Conservation (phyloP, 1,140 invertebrate genomes). For the Hypsibius dujardini region DNA sequence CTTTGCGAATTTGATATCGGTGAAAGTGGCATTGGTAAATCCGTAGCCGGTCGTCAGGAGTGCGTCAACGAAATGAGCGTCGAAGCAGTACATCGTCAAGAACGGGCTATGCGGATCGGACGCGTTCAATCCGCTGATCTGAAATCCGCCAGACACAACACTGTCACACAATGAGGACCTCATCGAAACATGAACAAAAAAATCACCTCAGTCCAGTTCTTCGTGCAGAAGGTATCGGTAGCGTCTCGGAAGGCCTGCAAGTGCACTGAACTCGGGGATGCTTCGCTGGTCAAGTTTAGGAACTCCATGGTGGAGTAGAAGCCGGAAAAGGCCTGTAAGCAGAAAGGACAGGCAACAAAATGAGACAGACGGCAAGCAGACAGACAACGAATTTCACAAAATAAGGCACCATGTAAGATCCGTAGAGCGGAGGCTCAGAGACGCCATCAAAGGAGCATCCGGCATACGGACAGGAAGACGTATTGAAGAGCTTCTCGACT, state of each 20-base stretch:
- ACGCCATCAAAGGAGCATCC: constrained; percentile 4
- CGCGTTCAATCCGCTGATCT: neutral
- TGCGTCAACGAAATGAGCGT: constrained; percentile 5
- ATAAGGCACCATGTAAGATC: neutral
- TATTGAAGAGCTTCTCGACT: neutral
- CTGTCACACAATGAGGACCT: neutral
- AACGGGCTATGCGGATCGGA: constrained; percentile 4
- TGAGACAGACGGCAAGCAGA: neutral
- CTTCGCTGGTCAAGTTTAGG: neutral
- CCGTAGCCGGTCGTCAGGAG: neutral
- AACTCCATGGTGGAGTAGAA: constrained; percentile 11
- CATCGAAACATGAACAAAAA: too few relatives aligned
- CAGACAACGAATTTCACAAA: neutral
- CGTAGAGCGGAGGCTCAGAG: neutral
- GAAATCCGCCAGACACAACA: neutral
- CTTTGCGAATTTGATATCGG: neutral
- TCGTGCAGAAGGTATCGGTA: neutral
- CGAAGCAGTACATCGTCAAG: constrained; percentile 6
- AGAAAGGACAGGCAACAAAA: neutral
- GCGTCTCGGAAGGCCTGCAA: neutral
- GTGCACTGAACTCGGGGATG: neutral
- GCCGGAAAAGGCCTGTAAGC: constrained; percentile 13
- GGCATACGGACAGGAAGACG: neutral
- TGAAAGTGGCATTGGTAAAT: neutral
- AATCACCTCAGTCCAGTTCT: neutral